Evolutionary conservation across 2,888 invertebrate genomes (phyloP).

Genomic region (Xanthia togata): DNA sequence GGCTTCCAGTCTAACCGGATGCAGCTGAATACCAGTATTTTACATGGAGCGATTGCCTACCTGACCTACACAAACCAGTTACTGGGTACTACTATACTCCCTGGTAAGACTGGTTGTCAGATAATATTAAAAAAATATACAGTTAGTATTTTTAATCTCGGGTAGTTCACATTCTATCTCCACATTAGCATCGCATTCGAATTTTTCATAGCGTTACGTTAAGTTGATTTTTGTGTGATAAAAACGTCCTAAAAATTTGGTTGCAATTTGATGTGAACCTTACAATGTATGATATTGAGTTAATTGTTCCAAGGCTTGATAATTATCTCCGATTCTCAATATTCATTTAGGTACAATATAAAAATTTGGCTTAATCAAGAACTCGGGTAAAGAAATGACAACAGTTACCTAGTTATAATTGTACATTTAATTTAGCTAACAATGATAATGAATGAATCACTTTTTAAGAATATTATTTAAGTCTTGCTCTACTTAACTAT

Average conservation of each 20-base stretch:
- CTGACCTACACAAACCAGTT: too few relatives aligned
- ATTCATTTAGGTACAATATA: too few relatives aligned
- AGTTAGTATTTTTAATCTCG: too few relatives aligned
- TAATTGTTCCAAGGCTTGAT: background rate
- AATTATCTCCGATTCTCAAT: background rate
- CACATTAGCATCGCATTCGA: background rate
- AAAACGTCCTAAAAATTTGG: background rate
- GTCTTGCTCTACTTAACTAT: slow-evolving; percentile 10
- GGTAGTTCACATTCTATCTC: background rate
- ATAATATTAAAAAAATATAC: too few relatives aligned
- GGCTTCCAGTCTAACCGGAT: too few relatives aligned
- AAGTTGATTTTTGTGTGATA: too few relatives aligned
- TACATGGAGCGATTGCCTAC: too few relatives aligned
- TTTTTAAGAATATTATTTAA: background rate
- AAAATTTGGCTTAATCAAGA: too few relatives aligned
- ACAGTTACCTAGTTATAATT: slow-evolving; percentile 11
- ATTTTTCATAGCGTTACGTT: background rate
- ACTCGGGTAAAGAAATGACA: background rate
- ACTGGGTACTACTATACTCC: too few relatives aligned
- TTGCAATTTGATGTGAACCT: background rate
- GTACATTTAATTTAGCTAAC: background rate
- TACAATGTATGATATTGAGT: background rate
- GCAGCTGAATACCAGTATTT: too few relatives aligned
- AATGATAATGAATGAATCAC: background rate
- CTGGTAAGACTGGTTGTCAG: too few relatives aligned